phyloP scores from a whole-genome alignment of 2,888 invertebrate species.

The Drosophila paracracens region DNA sequence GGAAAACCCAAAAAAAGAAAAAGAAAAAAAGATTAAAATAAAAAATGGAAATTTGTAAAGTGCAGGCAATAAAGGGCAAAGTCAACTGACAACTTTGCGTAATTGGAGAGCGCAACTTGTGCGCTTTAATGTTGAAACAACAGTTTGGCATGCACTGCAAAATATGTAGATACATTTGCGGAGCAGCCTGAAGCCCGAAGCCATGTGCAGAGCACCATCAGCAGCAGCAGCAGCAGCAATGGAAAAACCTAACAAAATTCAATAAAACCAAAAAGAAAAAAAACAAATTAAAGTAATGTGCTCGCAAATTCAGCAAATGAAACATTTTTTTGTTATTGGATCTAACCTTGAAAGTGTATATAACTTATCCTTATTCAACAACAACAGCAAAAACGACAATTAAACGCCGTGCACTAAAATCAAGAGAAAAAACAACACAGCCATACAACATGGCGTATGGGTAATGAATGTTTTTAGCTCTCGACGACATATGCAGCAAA shows the following conservation, averaged over 20 bases:
- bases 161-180: constrained; percentile 46
- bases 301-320: constrained; percentile 37
- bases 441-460: constrained; percentile 71
- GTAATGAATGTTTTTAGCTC: constrained; percentile 46
- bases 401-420: constrained; percentile 38
- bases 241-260: constrained; percentile 27
- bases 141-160: constrained; percentile 31
- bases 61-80: constrained; percentile 16
- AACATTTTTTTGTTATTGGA: constrained; percentile 56
- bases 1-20: constrained; percentile 57
- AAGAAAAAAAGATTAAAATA: constrained; percentile 26
- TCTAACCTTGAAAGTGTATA: constrained; percentile 69
- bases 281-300: constrained; percentile 27
- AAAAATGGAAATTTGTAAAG: constrained; percentile 25
- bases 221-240: constrained; percentile 16
- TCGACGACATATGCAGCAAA: constrained; percentile 67
- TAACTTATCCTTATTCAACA: constrained; percentile 14
- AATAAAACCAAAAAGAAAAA: constrained; percentile 2
- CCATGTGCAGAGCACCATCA: constrained; percentile 52
- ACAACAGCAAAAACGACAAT: constrained; percentile 5
- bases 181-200: constrained; percentile 51
- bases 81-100: constrained; percentile 6
- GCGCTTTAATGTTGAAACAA: constrained; percentile 12
- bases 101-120: neutral
- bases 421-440: constrained; percentile 45